Percentiles rank a stretch among this genome's conserved stretches.
phyloP scores from a whole-genome alignment of 2,888 invertebrate species.

The Eilema sororculum region DNA sequence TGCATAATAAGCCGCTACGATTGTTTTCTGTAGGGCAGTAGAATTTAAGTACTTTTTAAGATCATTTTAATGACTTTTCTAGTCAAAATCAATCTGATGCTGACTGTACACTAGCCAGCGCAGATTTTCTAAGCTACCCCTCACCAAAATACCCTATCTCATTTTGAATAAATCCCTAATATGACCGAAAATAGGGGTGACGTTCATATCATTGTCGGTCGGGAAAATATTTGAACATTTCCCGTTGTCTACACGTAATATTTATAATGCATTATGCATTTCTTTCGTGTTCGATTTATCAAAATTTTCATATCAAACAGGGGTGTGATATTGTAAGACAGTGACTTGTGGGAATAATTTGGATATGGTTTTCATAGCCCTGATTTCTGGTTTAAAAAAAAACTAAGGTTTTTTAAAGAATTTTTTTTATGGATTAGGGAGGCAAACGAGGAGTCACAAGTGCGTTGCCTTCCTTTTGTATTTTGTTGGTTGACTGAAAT shows the following conservation, averaged over 20 bases:
- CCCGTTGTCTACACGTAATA: neutral
- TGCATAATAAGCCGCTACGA: no score
- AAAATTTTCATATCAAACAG: neutral
- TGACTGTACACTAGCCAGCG: neutral
- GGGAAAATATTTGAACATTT: neutral
- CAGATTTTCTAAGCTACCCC: neutral
- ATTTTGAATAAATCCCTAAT: neutral
- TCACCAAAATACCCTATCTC: neutral
- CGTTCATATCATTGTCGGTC: neutral
- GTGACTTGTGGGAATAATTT: neutral
- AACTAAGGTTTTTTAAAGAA: no score
- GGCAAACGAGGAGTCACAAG: no score
- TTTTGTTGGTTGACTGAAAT: no score
- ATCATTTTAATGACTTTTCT: no score
- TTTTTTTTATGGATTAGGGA: no score
- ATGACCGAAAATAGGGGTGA: neutral
- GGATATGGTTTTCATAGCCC: no score
- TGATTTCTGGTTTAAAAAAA: no score
- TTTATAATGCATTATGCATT: constrained; percentile 1
- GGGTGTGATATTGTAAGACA: neutral
- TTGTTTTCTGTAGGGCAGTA: no score
- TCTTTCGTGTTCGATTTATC: neutral
- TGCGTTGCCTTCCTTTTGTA: no score
- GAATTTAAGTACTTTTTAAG: no score
- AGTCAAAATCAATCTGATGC: no score